Conservation (phyloP, 2,113 vertebrate species). For the Onychostruthus taczanowskii region DNA sequence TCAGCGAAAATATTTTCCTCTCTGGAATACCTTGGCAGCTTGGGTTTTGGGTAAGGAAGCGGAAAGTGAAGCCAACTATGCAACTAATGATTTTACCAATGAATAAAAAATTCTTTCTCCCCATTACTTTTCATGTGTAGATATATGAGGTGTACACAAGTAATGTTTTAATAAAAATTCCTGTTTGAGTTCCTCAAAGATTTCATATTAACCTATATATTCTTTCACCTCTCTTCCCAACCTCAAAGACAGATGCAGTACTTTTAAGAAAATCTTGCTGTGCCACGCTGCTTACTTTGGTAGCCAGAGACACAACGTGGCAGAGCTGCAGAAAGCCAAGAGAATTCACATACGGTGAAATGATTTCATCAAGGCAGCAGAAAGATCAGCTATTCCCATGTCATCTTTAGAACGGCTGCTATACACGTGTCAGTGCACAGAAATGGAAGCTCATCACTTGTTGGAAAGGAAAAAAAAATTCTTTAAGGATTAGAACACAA, state of each 20-base stretch:
- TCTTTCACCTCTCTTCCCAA: neutral
- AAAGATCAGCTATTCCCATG: neutral
- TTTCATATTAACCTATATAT: neutral
- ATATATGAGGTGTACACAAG: neutral
- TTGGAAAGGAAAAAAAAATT: neutral
- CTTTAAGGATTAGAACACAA: neutral
- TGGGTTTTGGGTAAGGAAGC: neutral
- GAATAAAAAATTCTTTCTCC: neutral
- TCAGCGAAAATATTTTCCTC: conserved; percentile 21
- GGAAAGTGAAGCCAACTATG: conserved; percentile 1
- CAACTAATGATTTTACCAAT: conserved; percentile 7
- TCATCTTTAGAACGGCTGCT: neutral
- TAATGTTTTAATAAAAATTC: neutral
- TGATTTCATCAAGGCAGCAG: neutral
- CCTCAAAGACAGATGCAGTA: neutral
- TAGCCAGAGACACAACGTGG: neutral
- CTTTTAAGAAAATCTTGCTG: neutral
- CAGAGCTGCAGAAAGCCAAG: neutral
- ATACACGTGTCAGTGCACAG: neutral
- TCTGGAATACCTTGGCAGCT: neutral
- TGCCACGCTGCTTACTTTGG: neutral
- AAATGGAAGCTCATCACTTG: neutral
- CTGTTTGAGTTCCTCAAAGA: neutral
- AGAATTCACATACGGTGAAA: neutral
- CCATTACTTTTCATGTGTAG: neutral